phyloP scores from a whole-genome alignment of 2,797 vertebrate species.

The Apodemus agrarius region DNA sequence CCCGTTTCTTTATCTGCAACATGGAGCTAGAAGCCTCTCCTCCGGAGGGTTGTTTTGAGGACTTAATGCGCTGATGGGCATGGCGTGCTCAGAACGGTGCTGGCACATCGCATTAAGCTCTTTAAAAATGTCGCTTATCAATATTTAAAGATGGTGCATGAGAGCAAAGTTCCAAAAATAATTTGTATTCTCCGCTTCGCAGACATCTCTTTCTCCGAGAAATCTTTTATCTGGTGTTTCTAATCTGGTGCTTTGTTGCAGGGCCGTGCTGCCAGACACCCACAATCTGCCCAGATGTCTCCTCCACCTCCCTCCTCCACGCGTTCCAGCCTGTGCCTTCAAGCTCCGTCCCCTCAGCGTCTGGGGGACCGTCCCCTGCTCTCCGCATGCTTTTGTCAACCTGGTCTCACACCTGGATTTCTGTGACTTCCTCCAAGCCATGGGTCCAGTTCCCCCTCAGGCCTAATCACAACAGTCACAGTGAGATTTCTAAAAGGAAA shows the following conservation, averaged over 20 bases:
- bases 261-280: background rate
- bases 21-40: background rate
- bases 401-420: background rate
- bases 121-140: slow-evolving; percentile 55
- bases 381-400: background rate
- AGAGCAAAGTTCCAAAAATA: slow-evolving; percentile 68
- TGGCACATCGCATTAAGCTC: background rate
- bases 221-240: slow-evolving; percentile 58
- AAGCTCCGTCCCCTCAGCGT: background rate
- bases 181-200: slow-evolving; percentile 55
- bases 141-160: slow-evolving; percentile 77
- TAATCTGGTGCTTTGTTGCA: slow-evolving; percentile 52
- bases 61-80: background rate
- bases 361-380: background rate
- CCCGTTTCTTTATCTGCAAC: slow-evolving; percentile 27
- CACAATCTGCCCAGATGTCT: background rate
- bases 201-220: background rate
- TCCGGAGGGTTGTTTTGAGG: background rate
- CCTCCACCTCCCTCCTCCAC: background rate
- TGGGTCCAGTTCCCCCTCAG: background rate
- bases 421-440: background rate
- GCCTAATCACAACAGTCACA: background rate
- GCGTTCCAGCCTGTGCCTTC: background rate
- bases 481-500: background rate
- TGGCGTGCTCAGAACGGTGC: background rate